A percentile compares a stretch with the other conserved stretches of the same genome.
Conservation (phyloP, 2,113 vertebrate genomes). For the Protomyctophum bolini region DNA sequence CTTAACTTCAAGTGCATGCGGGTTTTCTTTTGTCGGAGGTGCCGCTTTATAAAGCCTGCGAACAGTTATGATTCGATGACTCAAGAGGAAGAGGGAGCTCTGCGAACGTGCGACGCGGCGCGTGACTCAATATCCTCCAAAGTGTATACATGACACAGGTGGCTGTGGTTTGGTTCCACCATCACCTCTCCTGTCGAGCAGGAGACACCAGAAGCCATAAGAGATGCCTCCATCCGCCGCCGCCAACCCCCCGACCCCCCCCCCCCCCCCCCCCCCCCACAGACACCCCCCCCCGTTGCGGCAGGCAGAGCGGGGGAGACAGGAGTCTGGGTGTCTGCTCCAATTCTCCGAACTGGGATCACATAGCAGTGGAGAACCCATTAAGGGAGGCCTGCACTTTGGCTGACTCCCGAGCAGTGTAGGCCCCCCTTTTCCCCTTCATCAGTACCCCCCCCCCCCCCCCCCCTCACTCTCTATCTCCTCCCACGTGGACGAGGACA, state of each 20-base stretch:
- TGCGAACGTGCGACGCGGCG: conserved; percentile 36
- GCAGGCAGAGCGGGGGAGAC: conserved; percentile 43
- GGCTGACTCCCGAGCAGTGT: conserved; percentile 79
- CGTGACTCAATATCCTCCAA: conserved; percentile 41
- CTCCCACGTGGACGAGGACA: conserved; percentile 40
- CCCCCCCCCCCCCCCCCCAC: neutral
- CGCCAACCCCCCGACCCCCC: neutral
- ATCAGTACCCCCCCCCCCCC: conserved; percentile 16
- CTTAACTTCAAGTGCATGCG: conserved; percentile 10
- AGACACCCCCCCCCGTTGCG: conserved; percentile 9
- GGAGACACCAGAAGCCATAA: conserved; percentile 22
- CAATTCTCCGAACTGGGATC: conserved; percentile 70
- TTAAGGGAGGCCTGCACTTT: conserved; percentile 80
- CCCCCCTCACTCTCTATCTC: conserved; percentile 30
- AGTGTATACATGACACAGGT: conserved; percentile 41
- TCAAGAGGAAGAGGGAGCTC: conserved; percentile 36
- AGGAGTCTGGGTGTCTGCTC: conserved; percentile 76
- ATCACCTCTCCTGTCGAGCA: conserved; percentile 19
- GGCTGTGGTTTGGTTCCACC: conserved; percentile 30
- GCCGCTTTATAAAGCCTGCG: conserved; percentile 12
- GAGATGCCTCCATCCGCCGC: conserved; percentile 2
- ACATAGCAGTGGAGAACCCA: conserved; percentile 70
- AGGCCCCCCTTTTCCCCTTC: conserved; percentile 54
- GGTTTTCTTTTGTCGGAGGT: conserved; percentile 1
- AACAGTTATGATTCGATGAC: conserved; percentile 38